A percentile compares a stretch with the other conserved stretches of the same genome.
Evolutionary conservation across 2,113 vertebrate genomes (phyloP).

Genomic region (Tragelaphus imberbis): DNA sequence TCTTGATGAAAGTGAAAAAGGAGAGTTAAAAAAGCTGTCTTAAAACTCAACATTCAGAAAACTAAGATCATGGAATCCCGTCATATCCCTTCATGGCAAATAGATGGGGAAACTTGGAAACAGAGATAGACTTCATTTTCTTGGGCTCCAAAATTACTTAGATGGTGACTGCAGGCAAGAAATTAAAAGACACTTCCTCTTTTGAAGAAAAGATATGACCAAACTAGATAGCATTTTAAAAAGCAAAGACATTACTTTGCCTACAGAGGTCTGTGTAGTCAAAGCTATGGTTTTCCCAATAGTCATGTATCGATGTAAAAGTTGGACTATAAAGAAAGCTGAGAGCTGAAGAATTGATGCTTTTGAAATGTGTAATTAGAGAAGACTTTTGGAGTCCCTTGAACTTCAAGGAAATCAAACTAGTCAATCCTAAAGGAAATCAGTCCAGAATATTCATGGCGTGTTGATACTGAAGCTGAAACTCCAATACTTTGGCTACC

Average conservation of each 20-base stretch:
- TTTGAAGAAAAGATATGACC: not conserved
- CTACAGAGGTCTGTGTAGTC: not conserved
- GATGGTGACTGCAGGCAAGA: not conserved
- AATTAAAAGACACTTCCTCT: not conserved
- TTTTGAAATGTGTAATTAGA: not conserved
- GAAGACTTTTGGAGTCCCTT: not conserved
- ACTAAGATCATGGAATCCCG: not conserved
- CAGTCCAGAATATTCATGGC: not conserved
- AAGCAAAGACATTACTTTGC: not conserved
- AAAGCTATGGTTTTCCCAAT: not conserved
- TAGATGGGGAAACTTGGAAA: not conserved
- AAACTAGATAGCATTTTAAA: not conserved
- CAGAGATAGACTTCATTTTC: not conserved
- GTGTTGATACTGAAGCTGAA: not conserved
- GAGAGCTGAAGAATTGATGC: accelerated
- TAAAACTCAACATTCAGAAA: not conserved
- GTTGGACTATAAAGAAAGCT: not conserved
- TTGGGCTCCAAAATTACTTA: not conserved
- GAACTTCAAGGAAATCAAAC: not conserved
- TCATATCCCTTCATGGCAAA: not conserved
- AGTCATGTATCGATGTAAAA: not conserved
- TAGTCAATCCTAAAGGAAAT: not conserved
- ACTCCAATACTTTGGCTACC: not conserved
- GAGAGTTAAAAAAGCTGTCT: not conserved
- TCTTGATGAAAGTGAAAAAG: not conserved